Evolutionary conservation across 2,797 vertebrate genomes (phyloP).

Genomic region (Urocyon cinereoargenteus): DNA sequence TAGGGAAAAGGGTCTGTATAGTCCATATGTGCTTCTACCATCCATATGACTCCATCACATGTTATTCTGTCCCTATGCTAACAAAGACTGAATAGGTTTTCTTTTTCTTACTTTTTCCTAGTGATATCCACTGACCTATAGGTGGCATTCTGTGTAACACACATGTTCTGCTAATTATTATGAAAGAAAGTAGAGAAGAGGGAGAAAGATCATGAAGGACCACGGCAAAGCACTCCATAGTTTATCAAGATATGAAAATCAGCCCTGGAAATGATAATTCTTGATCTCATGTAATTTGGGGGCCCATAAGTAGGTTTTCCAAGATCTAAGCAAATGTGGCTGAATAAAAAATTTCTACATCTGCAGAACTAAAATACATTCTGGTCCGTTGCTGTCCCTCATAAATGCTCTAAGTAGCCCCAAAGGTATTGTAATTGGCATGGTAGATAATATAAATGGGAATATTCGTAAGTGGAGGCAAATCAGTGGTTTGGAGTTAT

Average conservation of each 20-base stretch:
- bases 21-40: not conserved
- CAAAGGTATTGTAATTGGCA: not conserved
- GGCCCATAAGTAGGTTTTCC: not conserved
- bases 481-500: constrained; percentile 25
- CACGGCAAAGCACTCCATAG: not conserved
- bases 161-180: constrained; percentile 19
- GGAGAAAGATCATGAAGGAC: not conserved
- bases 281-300: not conserved
- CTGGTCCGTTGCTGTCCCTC: not conserved
- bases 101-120: not conserved
- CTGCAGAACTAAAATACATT: not conserved
- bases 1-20: not conserved
- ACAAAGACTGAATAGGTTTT: not conserved
- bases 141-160: not conserved
- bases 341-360: not conserved
- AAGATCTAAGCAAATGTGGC: not conserved
- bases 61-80: not conserved
- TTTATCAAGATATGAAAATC: constrained; percentile 54
- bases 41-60: not conserved
- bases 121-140: not conserved
- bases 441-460: not conserved
- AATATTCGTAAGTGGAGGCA: not conserved
- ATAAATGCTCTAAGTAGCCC: not conserved
- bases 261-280: constrained; percentile 44
- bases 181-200: constrained; percentile 40